Evolutionary conservation across 2,797 vertebrate species (phyloP).

Genomic region (Dryobates pubescens): DNA sequence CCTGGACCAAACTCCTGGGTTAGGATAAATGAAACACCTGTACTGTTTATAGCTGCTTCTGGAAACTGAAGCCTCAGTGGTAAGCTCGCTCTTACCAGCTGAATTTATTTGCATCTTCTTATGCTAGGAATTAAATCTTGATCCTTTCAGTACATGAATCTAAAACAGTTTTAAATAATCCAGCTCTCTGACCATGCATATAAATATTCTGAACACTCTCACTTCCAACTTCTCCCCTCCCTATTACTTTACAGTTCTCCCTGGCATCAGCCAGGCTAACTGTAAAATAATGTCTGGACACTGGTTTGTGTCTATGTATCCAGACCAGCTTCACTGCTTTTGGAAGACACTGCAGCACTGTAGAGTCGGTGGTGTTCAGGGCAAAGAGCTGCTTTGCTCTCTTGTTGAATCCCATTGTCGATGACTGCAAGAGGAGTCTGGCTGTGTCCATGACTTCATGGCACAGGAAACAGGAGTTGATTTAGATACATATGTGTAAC

Average conservation of each 20-base stretch:
- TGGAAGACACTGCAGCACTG: not conserved
- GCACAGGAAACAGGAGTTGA: not conserved
- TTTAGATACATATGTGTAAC: not conserved
- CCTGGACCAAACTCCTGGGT: not conserved
- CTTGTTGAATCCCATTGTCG: not conserved
- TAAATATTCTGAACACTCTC: not conserved
- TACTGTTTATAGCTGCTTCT: not conserved
- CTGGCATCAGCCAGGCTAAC: no score
- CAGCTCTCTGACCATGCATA: rapidly evolving
- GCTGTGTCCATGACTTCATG: not conserved
- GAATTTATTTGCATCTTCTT: not conserved
- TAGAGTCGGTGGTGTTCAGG: not conserved
- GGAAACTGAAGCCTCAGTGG: not conserved
- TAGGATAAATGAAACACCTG: not conserved
- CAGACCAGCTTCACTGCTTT: not conserved
- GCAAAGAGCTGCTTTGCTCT: not conserved
- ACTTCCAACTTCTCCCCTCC: not conserved
- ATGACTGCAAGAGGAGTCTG: not conserved
- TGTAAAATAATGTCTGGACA: no score
- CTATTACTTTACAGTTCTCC: no score
- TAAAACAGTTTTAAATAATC: not conserved
- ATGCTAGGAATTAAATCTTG: not conserved
- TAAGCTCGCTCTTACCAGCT: not conserved
- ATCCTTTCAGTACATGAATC: not conserved
- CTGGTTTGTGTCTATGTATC: not conserved